Conservation (phyloP, 2,888 invertebrate genomes). For the Macrosoma leucophasiata region DNA sequence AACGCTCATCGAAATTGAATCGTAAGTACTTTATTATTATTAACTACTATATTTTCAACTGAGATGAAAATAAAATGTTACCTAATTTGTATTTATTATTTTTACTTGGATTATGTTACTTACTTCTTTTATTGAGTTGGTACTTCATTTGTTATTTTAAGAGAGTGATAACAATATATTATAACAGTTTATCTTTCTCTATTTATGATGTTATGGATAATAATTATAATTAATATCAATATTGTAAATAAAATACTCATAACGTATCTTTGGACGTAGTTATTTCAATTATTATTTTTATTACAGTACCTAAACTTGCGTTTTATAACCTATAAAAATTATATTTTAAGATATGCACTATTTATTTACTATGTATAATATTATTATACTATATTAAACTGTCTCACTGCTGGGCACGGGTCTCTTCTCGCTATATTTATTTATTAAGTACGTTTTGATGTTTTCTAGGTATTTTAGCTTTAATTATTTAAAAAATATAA, state of each 20-base stretch:
- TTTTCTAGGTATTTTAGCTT: conserved; percentile 3
- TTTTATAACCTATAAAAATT: conserved; percentile 1
- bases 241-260: conserved; percentile 2
- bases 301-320: conserved; percentile 3
- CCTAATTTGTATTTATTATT: no score
- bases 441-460: conserved; percentile 3
- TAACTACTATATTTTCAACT: conserved; percentile 1
- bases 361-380: no score
- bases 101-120: no score
- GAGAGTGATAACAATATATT: no score
- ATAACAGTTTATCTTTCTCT: neutral
- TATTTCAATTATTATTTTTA: conserved; percentile 3
- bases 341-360: conserved; percentile 1
- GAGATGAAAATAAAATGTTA: no score
- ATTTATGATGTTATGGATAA: conserved; percentile 1
- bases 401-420: no score
- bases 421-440: no score
- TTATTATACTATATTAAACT: no score
- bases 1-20: conserved; percentile 4
- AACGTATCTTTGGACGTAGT: conserved; percentile 2
- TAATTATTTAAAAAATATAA: conserved; percentile 1
- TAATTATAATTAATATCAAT: conserved; percentile 3
- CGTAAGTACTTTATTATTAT: conserved; percentile 4
- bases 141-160: no score
- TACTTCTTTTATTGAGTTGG: no score